These are phyloP conservation scores for Hycleus phaleratus DNA, from an alignment of 1,140 invertebrate species.

Conservation along the genomic window DNA sequence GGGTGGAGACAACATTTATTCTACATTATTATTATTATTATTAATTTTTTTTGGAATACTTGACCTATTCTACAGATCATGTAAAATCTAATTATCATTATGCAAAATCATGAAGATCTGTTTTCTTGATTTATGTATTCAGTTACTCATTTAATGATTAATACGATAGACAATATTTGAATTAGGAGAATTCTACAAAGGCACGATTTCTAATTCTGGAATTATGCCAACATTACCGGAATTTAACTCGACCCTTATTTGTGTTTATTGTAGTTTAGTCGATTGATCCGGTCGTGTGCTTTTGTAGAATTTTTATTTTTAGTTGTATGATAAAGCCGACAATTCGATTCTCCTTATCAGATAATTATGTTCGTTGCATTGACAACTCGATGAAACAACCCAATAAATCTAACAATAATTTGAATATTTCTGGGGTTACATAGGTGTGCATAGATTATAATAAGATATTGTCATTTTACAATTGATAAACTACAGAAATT, in stretches of 20 bases:
- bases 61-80: constrained; percentile 19
- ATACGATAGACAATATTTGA: too few relatives aligned
- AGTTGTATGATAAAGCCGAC: neutral
- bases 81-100: constrained; percentile 23
- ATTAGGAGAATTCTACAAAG: constrained; percentile 9
- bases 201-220: neutral
- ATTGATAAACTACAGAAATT: constrained; percentile 9
- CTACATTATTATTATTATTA: too few relatives aligned
- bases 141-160: too few relatives aligned
- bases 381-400: constrained; percentile 14
- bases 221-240: neutral
- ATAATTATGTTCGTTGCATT: constrained; percentile 17
- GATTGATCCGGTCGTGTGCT: neutral
- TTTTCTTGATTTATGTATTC: too few relatives aligned
- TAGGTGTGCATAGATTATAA: constrained; percentile 14
- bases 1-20: constrained; percentile 8
- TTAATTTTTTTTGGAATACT: neutral
- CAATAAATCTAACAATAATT: constrained; percentile 7
- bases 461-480: constrained; percentile 21
- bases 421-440: constrained; percentile 8
- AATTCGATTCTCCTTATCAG: neutral
- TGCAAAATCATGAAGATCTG: neutral
- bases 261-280: too few relatives aligned
- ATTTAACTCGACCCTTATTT: too few relatives aligned
- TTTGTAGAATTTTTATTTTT: constrained; percentile 9